Evolutionary conservation across 1,140 invertebrate genomes (phyloP), one percentile per base, ranked within the genome.

Genomic region (Cydia pomonella): DNA sequence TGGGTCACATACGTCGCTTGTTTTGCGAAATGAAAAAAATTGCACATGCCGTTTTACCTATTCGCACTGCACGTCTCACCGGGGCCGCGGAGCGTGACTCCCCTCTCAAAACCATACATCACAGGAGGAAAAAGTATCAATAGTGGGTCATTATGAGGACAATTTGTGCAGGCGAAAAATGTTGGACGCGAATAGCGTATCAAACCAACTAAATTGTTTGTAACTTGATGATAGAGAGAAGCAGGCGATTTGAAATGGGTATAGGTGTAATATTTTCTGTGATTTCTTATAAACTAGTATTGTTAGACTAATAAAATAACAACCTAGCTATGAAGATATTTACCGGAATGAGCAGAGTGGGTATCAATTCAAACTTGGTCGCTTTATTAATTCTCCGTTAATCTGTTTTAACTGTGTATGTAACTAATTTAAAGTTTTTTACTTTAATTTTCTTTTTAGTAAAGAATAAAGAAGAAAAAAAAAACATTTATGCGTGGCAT

Each of bases 41-140:
- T 38, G 63, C 13, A 66, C 63, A n/a, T 16, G 13, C 4, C 64
- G 64, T 69, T 69, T 25, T 66, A 12, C 25, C 3, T 44, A 29
- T 66, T 69, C 18, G 63, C 25, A 23, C 64, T 18, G 64, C 27
- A 33, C n/a, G 63, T 9, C 27, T 69, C 64, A 18, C 27, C 18
- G n/a, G 18, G 29, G 27, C 29, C 27, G 7, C 64, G 16, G 64
- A 69, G 64, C 64, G 64, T 69, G 64, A 69, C 64, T 41, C 64
- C 64, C 64, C 64, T 66, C 27, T 38, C 18, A 18, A 69, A 33
- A 69, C 64, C 64, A 69, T 69, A 69, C 29, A 69, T 69, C 64
- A 69, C 33, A 18, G 64, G 33, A 69, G 33, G 64, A 69, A 69
- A 66, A 69, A 69, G 64, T 69, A 69, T 69, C 64, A 69, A 69